Evolutionary conservation across 2,888 invertebrate species (phyloP).

Genomic region (Cancer borealis): DNA sequence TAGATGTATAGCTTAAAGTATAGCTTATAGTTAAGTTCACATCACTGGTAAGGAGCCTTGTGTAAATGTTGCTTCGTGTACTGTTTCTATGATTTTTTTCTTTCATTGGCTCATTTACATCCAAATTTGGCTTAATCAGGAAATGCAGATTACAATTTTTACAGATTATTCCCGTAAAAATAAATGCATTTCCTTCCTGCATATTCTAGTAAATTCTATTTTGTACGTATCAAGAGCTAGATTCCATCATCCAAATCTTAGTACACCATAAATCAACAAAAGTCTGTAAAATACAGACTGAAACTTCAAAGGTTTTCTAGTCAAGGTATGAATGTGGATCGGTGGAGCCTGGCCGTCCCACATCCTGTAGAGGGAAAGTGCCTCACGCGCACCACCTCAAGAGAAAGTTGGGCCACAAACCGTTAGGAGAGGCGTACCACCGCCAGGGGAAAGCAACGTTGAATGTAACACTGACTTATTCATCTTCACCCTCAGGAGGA

Average conservation of each 20-base stretch:
- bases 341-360: neutral
- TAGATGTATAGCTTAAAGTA: neutral
- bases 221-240: neutral
- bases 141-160: neutral
- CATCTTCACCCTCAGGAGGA: neutral
- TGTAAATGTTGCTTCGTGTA: neutral
- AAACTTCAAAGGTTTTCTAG: neutral
- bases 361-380: constrained; percentile 27
- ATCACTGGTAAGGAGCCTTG: neutral
- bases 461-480: neutral
- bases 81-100: neutral
- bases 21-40: neutral
- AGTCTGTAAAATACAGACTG: neutral
- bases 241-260: neutral
- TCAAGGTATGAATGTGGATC: too few species aligned
- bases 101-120: neutral
- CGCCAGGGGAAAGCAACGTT: neutral
- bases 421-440: neutral
- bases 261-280: neutral
- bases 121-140: neutral
- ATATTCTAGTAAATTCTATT: neutral
- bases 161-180: neutral
- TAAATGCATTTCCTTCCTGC: neutral
- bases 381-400: neutral
- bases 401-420: neutral